Evolutionary conservation across 2,888 invertebrate species (phyloP), one percentile per base, ranked within the genome.

Genomic region (Morpho achilles): DNA sequence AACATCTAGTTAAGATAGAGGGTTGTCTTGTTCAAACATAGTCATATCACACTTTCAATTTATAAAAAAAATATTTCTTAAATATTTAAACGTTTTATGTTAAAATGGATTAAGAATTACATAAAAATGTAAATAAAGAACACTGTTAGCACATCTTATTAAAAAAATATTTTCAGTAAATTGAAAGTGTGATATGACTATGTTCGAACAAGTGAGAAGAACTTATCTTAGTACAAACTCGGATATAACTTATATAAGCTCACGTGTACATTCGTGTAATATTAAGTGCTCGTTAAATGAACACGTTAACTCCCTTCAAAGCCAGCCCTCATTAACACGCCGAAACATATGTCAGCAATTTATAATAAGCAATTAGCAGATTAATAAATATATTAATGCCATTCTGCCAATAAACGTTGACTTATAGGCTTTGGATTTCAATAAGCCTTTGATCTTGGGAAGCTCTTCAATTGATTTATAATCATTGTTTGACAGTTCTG

Each of bases 341-440:
- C 76, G 70, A 74, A 79, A 80, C 79, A 79, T 79, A 76, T 73
- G 82, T 77, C 72, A 76, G 71, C 75, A 72, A 75, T 72, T 77
- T 76, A 74, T 75, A 88, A 87, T 87, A 85, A 86, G 82, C 89
- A 90, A 89, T 88, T 87, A 88, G 84, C 78, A 82, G 86, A 86
- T 87, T 88, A 85, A 84, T 84, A 83, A 82, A 84, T 76, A 84
- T 84, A 86, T 86, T 84, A 77, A 78, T 78, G 77, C 74, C 76
- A 79, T 82, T 75, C 71, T 72, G 73, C 79, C 81, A 80, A 87
- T 87, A 80, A 77, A 78, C 75, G 82, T 82, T 82, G 75, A 84
- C 72, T 69, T 71, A 67, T 71, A 69, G 68, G 66, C 67, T 69
- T 64, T 60, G 65, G 69, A 69, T 72, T 75, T 72, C 76, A 79